Evolutionary conservation across 2,113 vertebrate genomes (phyloP).

Genomic region (Orthonyx spaldingii): DNA sequence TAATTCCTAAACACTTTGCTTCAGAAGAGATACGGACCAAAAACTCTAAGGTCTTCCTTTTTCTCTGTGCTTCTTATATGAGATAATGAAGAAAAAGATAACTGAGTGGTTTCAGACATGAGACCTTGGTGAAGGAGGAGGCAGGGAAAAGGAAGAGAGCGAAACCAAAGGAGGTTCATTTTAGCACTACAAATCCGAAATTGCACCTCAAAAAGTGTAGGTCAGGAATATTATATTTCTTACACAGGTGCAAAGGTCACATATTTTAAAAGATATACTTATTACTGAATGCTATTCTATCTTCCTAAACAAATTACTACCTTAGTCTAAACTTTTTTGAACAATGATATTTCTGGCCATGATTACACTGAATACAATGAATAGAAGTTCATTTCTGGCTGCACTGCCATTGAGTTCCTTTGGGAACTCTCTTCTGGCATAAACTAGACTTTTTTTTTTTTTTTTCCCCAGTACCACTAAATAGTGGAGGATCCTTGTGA

Average conservation of each 20-base stretch:
- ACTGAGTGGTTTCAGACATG: not conserved
- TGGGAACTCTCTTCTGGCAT: not conserved
- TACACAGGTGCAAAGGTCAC: not conserved
- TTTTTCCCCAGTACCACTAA: not conserved
- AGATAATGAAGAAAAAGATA: not conserved
- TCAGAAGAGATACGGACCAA: not conserved
- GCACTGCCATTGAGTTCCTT: not conserved
- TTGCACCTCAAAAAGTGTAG: rapidly evolving
- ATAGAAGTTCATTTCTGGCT: not conserved
- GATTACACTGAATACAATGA: not conserved
- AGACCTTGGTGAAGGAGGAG: not conserved
- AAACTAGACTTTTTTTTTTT: not conserved
- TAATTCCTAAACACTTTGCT: not conserved
- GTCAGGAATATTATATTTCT: not conserved
- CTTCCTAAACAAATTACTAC: not conserved
- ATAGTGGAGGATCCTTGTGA: not conserved
- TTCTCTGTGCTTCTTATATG: not conserved
- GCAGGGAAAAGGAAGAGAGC: not conserved
- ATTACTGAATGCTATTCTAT: not conserved
- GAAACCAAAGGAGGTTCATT: not conserved
- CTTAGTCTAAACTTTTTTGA: not conserved
- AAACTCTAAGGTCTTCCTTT: not conserved
- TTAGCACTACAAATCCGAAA: not conserved
- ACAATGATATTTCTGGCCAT: not conserved
- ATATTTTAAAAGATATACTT: not conserved